Conservation (phyloP, 2,888 invertebrate genomes). For the Ornithoptera priamus region DNA sequence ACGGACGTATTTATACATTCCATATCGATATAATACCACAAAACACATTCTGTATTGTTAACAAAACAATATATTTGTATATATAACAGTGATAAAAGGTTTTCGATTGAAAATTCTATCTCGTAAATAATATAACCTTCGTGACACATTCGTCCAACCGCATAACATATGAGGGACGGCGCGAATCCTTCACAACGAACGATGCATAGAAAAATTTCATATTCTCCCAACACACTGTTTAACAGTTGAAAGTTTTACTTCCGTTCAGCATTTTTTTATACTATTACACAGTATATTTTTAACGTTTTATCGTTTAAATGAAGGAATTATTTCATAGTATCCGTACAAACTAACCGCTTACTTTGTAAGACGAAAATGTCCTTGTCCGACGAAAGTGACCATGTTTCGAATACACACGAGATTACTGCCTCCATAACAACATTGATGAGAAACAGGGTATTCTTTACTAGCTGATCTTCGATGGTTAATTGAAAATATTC, state of each 20-base stretch:
- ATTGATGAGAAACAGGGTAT: too few species aligned
- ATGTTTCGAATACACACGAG: too few species aligned
- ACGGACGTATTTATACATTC: too few species aligned
- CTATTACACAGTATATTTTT: neutral
- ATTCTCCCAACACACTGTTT: neutral
- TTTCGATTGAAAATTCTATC: constrained; percentile 24
- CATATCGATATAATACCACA: too few species aligned
- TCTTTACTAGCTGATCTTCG: too few species aligned
- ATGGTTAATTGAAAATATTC: too few species aligned
- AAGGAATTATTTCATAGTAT: too few species aligned
- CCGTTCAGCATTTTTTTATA: neutral
- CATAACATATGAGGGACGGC: constrained; percentile 9
- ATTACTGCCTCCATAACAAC: too few species aligned
- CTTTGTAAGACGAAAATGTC: too few species aligned
- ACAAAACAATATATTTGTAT: neutral
- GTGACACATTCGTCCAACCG: constrained; percentile 13
- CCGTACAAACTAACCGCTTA: too few species aligned
- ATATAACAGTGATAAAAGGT: neutral
- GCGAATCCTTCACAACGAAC: constrained; percentile 5
- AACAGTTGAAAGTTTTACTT: neutral
- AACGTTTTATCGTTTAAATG: neutral
- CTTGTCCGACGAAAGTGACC: too few species aligned
- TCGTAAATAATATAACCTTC: constrained; percentile 19
- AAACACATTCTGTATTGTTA: neutral
- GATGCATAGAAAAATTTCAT: neutral